These are phyloP conservation scores for Acipenser oxyrinchus DNA, from an alignment of 2,797 vertebrate genomes.

Conservation along the genomic window DNA sequence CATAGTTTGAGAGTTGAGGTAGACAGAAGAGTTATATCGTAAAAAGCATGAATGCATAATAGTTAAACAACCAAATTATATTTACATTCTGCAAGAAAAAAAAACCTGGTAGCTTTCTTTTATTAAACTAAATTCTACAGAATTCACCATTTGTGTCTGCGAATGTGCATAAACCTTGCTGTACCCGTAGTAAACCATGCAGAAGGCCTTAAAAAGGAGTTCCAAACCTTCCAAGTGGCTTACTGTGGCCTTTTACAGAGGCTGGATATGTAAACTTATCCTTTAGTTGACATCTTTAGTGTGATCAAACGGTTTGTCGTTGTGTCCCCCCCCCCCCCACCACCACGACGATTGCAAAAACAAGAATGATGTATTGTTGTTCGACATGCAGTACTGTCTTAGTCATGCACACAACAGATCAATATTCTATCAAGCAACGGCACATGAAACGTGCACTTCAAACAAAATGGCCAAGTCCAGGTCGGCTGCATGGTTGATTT, in stretches of 20 bases:
- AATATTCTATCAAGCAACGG: slow-evolving; percentile 46
- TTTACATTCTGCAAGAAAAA: slow-evolving; percentile 76
- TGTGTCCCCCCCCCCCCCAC: neutral
- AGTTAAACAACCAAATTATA: slow-evolving; percentile 81
- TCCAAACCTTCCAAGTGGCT: slow-evolving; percentile 36
- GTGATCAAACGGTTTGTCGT: slow-evolving; percentile 49
- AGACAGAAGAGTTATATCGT: slow-evolving; percentile 77
- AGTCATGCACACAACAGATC: slow-evolving; percentile 31
- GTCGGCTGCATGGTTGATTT: slow-evolving; percentile 45
- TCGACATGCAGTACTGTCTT: too few species aligned
- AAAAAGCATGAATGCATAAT: slow-evolving; percentile 80
- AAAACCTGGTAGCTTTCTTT: slow-evolving; percentile 52
- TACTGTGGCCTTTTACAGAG: slow-evolving; percentile 58
- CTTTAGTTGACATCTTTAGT: slow-evolving; percentile 51
- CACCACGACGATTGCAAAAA: neutral
- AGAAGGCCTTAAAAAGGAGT: slow-evolving; percentile 29
- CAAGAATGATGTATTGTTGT: too few species aligned
- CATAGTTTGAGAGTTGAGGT: slow-evolving; percentile 82
- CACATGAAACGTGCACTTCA: slow-evolving; percentile 67
- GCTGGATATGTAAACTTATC: slow-evolving; percentile 59
- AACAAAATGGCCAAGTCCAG: slow-evolving; percentile 60
- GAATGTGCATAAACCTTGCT: slow-evolving; percentile 60
- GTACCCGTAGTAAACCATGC: slow-evolving; percentile 50
- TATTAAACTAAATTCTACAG: slow-evolving; percentile 32
- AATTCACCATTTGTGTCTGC: slow-evolving; percentile 36